Evolutionary conservation across 2,888 invertebrate species (phyloP).

Genomic region (Eurytoma californica): DNA sequence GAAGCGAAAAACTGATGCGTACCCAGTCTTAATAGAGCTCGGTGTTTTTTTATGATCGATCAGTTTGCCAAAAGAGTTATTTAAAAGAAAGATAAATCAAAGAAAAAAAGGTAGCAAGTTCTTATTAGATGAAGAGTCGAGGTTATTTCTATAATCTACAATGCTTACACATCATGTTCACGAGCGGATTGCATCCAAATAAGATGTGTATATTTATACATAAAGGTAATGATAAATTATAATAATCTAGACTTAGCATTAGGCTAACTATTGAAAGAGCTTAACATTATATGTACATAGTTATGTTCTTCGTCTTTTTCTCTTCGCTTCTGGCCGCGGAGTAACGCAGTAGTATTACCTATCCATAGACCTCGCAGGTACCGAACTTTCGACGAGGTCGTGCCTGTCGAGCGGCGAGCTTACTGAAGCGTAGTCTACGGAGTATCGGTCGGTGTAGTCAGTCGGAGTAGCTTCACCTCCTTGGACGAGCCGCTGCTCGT

Average conservation of each 20-base stretch:
- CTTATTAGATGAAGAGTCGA: slow-evolving; percentile 40
- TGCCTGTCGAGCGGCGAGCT: slow-evolving; percentile 72
- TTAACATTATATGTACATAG: slow-evolving; percentile 69
- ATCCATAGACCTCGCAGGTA: slow-evolving; percentile 69
- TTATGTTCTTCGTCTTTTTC: slow-evolving; percentile 33
- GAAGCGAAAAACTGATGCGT: slow-evolving; percentile 26
- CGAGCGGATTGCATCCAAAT: slow-evolving; percentile 59
- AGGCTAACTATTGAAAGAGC: slow-evolving; percentile 64
- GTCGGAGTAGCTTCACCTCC: slow-evolving; percentile 71
- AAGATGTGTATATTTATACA: slow-evolving; percentile 56
- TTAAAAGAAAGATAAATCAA: slow-evolving; percentile 28
- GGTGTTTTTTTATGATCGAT: slow-evolving; percentile 16
- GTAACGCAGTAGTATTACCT: slow-evolving; percentile 66
- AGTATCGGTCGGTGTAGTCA: slow-evolving; percentile 68
- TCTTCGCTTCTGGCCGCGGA: background rate
- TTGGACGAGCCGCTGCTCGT: slow-evolving; percentile 62
- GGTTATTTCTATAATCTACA: slow-evolving; percentile 63
- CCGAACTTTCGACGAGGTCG: slow-evolving; percentile 72
- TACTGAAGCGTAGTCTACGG: slow-evolving; percentile 69
- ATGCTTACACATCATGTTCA: slow-evolving; percentile 60
- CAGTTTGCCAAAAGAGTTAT: background rate
- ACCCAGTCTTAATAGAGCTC: slow-evolving; percentile 42
- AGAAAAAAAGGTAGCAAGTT: slow-evolving; percentile 28
- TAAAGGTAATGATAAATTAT: slow-evolving; percentile 70
- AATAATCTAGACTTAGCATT: slow-evolving; percentile 67